Evolutionary conservation across 2,797 vertebrate species (phyloP).

Genomic region (Muscicapa striata): DNA sequence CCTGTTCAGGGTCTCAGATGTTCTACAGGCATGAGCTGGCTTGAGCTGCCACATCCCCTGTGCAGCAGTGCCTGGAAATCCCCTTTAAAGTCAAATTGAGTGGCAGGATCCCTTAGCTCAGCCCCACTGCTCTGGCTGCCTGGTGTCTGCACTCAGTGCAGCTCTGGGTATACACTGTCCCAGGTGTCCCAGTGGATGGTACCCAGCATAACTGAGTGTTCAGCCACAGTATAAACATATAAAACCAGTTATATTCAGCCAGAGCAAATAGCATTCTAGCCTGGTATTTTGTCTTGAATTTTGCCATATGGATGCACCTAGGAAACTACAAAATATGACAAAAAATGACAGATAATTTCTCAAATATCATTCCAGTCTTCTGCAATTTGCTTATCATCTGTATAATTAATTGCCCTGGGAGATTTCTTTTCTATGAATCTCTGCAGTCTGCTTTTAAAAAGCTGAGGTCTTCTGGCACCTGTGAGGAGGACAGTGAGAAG

Average conservation of each 20-base stretch:
- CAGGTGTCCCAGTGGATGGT: rapidly evolving
- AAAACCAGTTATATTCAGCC: neutral
- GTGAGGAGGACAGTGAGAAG: neutral
- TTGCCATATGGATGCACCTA: neutral
- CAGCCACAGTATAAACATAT: neutral
- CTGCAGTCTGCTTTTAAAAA: neutral
- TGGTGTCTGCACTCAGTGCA: neutral
- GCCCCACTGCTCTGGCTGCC: neutral
- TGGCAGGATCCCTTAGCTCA: neutral
- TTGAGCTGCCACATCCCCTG: neutral
- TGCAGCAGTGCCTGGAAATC: neutral
- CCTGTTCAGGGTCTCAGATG: neutral
- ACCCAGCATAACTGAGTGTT: neutral
- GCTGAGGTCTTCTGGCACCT: neutral
- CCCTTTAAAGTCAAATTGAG: neutral
- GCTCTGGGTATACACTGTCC: neutral
- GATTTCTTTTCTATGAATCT: neutral
- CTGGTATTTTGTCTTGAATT: neutral
- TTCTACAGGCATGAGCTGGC: neutral
- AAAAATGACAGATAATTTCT: neutral
- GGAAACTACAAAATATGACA: neutral
- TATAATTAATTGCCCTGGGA: neutral
- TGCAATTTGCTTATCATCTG: neutral
- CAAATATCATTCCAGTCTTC: neutral
- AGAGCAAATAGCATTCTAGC: neutral